phyloP scores from a whole-genome alignment of 2,797 vertebrate genomes.

The Pitangus sulphuratus region DNA sequence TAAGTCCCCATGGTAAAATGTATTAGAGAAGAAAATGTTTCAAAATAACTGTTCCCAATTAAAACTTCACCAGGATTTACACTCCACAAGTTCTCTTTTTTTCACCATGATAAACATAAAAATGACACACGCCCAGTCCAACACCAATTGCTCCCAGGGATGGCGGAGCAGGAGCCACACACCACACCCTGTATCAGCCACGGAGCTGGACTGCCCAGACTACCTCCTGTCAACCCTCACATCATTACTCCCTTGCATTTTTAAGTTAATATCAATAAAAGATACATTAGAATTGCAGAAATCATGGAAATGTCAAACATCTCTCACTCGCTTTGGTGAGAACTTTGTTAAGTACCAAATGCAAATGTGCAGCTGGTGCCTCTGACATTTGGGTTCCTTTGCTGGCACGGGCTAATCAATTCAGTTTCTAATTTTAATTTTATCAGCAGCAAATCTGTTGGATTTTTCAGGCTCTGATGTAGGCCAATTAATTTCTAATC shows the following conservation, averaged over 20 bases:
- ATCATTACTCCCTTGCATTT: background rate
- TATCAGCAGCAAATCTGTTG: conserved; percentile 63
- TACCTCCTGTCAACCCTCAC: background rate
- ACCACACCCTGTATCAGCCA: fast-evolving
- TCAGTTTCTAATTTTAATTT: conserved; percentile 63
- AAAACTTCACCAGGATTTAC: conserved; percentile 35
- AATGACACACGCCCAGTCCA: background rate
- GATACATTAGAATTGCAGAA: conserved; percentile 57
- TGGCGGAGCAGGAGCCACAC: background rate
- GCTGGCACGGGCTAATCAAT: conserved; percentile 65
- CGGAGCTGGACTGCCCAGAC: background rate
- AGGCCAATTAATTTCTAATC: conserved; percentile 58
- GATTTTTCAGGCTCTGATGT: conserved; percentile 38
- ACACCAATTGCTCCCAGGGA: fast-evolving
- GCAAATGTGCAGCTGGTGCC: conserved; percentile 70
- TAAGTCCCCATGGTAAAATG: conserved; percentile 34
- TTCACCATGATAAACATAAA: background rate
- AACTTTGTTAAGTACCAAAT: conserved; percentile 62
- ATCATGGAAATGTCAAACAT: conserved; percentile 68
- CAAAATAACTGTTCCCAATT: conserved; percentile 34
- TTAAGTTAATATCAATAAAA: conserved; percentile 36
- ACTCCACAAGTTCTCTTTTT: background rate
- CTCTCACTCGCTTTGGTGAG: conserved; percentile 48
- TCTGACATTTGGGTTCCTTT: conserved; percentile 66
- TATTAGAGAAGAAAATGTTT: conserved; percentile 5